Evolutionary conservation across 1,140 invertebrate genomes (phyloP), one percentile per base, ranked within the genome.

Genomic region (Bombus picipes): DNA sequence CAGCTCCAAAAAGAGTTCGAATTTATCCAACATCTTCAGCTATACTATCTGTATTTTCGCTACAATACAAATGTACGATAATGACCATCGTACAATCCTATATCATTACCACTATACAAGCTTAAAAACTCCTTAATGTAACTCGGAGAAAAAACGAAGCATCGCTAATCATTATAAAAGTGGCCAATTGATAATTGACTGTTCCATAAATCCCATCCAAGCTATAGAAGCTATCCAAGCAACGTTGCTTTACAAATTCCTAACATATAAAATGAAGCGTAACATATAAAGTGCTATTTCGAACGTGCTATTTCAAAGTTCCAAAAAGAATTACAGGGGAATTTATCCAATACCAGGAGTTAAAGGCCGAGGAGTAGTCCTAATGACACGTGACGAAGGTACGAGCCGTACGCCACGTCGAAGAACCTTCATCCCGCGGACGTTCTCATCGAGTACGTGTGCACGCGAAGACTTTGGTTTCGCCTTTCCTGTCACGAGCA

Each of bases 311-410:
- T 15, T 72, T 53, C n/a, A 18, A 74, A 37, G 12, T 3, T 34
- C 39, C 18, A n/a, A 62, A 62, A 57, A 37, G 34, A 43, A 34
- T 62, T 34, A 6, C 34, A 47, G 22, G 25, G 2, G 59, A 39
- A 68, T 74, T 73, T 8, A n/a, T 25, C 15, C 13, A 74, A 81
- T 37, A 59, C 43, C 34, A 32, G 32, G 15, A 83, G 73, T 28
- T 62, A 47, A 71, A 68, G 66, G 39, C 72, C 57, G 65, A 53
- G 15, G 9, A 25, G 39, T 37, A 37, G 28, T 70, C 74, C 34
- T 78, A 71, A 78, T 68, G 75, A 84, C 75, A 84, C 75, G 65
- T 84, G 82, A 79, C 76, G 76, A 84, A 84, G 74, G 37, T 37
- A 47, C 25, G 66, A 70, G 25, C 37, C 8, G 22, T 22, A 37